These are phyloP conservation scores for Agriopis marginaria DNA, from an alignment of 2,888 invertebrate genomes.

Conservation along the genomic window DNA sequence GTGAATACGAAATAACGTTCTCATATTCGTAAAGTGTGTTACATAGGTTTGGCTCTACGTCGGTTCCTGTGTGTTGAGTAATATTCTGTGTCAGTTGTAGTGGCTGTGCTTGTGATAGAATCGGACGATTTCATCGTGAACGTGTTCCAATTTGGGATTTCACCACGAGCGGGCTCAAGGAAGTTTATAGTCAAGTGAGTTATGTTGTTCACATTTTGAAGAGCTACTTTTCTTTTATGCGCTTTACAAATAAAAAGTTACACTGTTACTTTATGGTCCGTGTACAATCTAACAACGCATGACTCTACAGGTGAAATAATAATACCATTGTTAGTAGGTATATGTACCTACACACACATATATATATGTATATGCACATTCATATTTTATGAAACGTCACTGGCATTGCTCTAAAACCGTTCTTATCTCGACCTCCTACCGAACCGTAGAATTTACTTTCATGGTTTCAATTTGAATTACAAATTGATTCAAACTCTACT, in stretches of 20 bases:
- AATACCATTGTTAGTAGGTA: neutral
- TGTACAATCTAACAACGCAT: neutral
- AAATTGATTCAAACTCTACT: conserved; percentile 23
- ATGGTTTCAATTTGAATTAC: conserved; percentile 37
- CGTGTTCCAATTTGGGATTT: conserved; percentile 84
- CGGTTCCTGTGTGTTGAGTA: conserved; percentile 81
- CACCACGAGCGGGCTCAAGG: conserved; percentile 86
- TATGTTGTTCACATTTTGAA: conserved; percentile 37
- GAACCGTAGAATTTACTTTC: conserved; percentile 45
- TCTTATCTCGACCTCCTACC: conserved; percentile 51
- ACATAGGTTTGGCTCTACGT: conserved; percentile 65
- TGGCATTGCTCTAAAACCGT: conserved; percentile 48
- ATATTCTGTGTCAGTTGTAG: conserved; percentile 83
- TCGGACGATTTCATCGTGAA: conserved; percentile 80
- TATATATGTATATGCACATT: neutral
- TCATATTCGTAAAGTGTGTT: conserved; percentile 62
- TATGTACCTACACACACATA: neutral
- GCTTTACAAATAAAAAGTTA: neutral
- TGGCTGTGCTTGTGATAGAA: conserved; percentile 83
- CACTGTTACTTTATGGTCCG: neutral
- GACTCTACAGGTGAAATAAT: neutral
- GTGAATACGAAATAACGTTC: conserved; percentile 57
- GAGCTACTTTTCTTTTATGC: conserved; percentile 13
- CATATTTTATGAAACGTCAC: conserved; percentile 9
- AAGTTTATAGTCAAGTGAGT: conserved; percentile 84